A percentile compares a stretch with the other conserved stretches of the same genome.
phyloP scores from a whole-genome alignment of 2,113 vertebrate genomes.

The Hippotragus niger region DNA sequence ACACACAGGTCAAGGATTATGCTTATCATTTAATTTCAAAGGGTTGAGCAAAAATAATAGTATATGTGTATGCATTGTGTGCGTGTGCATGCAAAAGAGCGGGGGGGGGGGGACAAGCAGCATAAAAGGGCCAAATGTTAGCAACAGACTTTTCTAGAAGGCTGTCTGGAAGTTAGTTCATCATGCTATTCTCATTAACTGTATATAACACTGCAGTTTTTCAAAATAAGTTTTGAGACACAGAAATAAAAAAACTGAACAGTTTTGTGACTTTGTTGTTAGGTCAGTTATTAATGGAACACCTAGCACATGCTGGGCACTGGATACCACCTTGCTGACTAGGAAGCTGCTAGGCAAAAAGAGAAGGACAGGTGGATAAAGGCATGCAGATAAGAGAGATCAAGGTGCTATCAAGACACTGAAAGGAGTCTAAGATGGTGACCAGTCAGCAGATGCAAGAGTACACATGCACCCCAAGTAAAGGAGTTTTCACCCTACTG shows the following conservation, averaged over 20 bases:
- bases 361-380: neutral
- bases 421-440: neutral
- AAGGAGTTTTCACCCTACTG: neutral
- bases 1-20: neutral
- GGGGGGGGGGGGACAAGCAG: neutral
- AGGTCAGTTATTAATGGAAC: neutral
- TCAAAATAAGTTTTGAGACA: neutral
- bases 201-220: neutral
- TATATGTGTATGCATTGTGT: neutral
- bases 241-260: neutral
- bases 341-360: neutral
- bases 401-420: neutral
- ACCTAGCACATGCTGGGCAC: neutral
- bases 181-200: neutral
- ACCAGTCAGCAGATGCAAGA: neutral
- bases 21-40: neutral
- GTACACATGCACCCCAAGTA: neutral
- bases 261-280: neutral
- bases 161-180: neutral
- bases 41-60: neutral
- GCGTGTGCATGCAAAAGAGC: neutral
- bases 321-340: neutral
- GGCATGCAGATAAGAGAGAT: neutral
- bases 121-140: neutral
- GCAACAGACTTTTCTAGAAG: neutral